Evolutionary conservation across 1,140 invertebrate genomes (phyloP).

Genomic region (Megathymus violae): DNA sequence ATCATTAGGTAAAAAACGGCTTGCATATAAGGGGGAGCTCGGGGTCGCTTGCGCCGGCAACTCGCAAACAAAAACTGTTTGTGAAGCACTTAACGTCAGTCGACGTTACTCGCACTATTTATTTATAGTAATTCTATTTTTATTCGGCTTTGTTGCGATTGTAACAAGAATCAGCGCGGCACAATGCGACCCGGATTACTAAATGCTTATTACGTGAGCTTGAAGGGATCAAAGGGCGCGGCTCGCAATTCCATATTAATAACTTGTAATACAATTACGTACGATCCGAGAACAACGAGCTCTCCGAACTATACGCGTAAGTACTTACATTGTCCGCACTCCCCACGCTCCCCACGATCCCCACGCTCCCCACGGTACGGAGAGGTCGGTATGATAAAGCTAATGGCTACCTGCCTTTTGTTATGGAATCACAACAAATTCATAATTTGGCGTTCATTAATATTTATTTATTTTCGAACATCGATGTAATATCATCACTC

Average conservation of each 20-base stretch:
- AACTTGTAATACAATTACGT: constrained; percentile 32
- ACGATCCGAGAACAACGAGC: neutral
- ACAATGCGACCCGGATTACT: constrained; percentile 47
- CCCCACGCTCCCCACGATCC: neutral
- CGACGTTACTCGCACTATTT: constrained; percentile 69
- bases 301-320: neutral
- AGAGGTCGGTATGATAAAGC: neutral
- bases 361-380: constrained; percentile 1
- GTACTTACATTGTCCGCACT: no score
- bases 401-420: neutral
- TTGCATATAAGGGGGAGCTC: neutral
- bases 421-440: constrained; percentile 5
- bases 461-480: no score
- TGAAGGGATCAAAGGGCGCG: constrained; percentile 8
- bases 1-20: neutral
- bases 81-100: constrained; percentile 71
- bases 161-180: constrained; percentile 43
- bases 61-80: constrained; percentile 58
- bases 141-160: constrained; percentile 60
- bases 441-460: neutral
- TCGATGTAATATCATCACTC: no score
- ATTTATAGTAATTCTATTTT: constrained; percentile 76
- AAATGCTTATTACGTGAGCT: constrained; percentile 31
- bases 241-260: constrained; percentile 22
- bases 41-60: constrained; percentile 28